phyloP scores from a whole-genome alignment of 1,140 invertebrate species.

The Popillia japonica region DNA sequence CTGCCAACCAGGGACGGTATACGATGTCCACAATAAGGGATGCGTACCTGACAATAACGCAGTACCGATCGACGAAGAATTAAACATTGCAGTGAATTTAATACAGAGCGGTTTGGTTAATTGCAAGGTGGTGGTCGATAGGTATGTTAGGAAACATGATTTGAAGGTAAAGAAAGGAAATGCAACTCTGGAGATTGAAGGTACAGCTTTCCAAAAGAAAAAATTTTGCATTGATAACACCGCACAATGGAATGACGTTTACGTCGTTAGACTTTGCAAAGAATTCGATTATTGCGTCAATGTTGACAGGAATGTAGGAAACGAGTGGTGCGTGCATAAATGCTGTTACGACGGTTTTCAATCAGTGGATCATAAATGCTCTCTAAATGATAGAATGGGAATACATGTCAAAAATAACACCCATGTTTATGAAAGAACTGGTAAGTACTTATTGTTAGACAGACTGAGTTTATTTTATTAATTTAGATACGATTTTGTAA shows the following conservation, averaged over 20 bases:
- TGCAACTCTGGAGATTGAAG: neutral
- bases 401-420: neutral
- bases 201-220: neutral
- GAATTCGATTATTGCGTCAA: neutral
- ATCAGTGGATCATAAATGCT: neutral
- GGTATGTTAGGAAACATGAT: neutral
- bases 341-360: neutral
- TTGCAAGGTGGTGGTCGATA: neutral
- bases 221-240: neutral
- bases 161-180: neutral
- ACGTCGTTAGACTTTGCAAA: neutral
- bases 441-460: no score
- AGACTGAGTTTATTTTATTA: no score
- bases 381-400: neutral
- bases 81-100: neutral
- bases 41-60: neutral
- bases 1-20: neutral
- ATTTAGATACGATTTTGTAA: no score
- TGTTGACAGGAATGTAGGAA: neutral
- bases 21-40: neutral
- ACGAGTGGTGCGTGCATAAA: neutral
- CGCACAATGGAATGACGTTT: neutral
- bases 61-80: neutral
- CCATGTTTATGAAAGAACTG: neutral
- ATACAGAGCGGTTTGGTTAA: neutral